Evolutionary conservation across 2,113 vertebrate genomes (phyloP), one percentile per base, ranked within the genome.

Genomic region (Myocastor coypus): DNA sequence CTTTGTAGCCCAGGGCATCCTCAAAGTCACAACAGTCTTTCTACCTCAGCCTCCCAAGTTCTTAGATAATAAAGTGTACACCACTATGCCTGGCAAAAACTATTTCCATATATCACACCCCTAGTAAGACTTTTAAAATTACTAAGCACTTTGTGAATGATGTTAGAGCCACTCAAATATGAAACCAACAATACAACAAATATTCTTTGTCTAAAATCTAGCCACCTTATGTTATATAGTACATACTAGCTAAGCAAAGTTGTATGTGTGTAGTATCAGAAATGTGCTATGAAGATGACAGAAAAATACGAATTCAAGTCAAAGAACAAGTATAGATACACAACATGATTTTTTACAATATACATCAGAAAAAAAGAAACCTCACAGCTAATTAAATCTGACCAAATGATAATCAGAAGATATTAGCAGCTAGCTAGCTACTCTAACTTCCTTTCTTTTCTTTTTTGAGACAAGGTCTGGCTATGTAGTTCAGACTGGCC

Each of bases 151-250:
- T 89, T 89, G 52, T 92, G 84, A 95, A 64, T 77, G 26, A 68
- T 50, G 88, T 24, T 37, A 50, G 8, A 86, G 26, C 11, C 16
- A 73, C 55, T 92, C 28, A 80, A 94, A 61, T 71, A 1, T 64
- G 61, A 85, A 94, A 81, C 26, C 77, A 64, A 42, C 77, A 94
- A 87, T 83, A 26, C 26, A 93, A 71, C 22, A 83, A 82, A 26
- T 83, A 78, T 30, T 68, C 11, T 26, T 78, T 94, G 3, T 92
- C 69, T 92, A 83, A 97, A 87, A 87, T 37, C 37, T 84, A 78
- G 42, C 42, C n/a, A 85, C 14, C 61, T 89, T 52, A 78, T 64
- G 37, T 84, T 77, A 93, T 7, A 71, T 5, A 64, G 68, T 26
- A 19, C 87, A 16, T 59, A 20, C 42, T 1, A 87, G n/a, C 30